phyloP scores from a whole-genome alignment of 2,113 vertebrate genomes.

The Campylomormyrus numenius region DNA sequence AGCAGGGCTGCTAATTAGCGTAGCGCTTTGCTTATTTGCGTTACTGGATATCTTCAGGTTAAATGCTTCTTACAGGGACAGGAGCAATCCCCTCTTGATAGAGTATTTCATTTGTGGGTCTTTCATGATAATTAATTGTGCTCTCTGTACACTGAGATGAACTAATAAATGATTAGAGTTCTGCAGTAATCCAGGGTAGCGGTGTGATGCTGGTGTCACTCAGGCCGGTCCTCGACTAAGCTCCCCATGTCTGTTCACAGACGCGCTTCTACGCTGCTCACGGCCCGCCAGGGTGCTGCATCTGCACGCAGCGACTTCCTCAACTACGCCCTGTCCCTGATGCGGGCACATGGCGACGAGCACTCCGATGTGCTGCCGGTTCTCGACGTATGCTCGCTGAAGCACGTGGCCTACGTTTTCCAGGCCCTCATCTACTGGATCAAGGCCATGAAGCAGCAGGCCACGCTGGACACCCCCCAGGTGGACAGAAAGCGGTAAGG shows the following conservation, averaged over 20 bases:
- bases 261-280: conserved; percentile 82
- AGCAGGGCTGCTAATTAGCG: not conserved
- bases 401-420: conserved; percentile 97
- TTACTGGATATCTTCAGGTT: not conserved
- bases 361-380: conserved; percentile 96
- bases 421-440: conserved; percentile 99
- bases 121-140: not conserved
- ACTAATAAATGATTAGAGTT: not conserved
- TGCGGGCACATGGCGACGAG: conserved; percentile 97
- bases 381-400: conserved; percentile 92
- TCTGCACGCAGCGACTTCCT: conserved; percentile 95
- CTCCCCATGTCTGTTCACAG: conserved; percentile 50
- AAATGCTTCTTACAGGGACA: not conserved
- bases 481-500: conserved; percentile 89
- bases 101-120: not conserved
- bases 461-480: conserved; percentile 88
- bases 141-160: not conserved
- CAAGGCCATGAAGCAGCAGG: conserved; percentile 99
- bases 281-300: conserved; percentile 95
- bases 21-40: not conserved
- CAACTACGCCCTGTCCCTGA: conserved; percentile 92
- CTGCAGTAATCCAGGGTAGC: not conserved
- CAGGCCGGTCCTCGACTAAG: not conserved
- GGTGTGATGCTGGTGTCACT: not conserved
- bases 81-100: not conserved